phyloP scores from a whole-genome alignment of 2,113 vertebrate species.

The Mandrillus leucophaeus region DNA sequence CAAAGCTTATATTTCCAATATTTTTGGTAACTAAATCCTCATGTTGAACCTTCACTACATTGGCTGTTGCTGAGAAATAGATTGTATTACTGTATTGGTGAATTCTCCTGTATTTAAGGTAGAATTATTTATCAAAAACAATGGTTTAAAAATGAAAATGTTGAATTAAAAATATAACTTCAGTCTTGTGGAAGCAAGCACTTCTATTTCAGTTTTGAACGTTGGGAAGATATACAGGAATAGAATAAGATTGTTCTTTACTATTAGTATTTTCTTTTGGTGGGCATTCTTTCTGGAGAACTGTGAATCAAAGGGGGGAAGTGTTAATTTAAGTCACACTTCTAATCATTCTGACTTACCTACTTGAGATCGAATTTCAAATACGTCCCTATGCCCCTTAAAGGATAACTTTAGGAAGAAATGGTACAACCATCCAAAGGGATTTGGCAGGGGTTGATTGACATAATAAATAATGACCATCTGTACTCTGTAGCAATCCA shows the following conservation, averaged over 20 bases:
- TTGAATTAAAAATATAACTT: neutral
- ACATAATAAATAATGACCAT: constrained; percentile 42
- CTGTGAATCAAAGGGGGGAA: neutral
- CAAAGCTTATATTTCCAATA: neutral
- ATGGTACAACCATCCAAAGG: neutral
- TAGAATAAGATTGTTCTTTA: neutral
- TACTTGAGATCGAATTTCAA: neutral
- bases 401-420: constrained; percentile 8
- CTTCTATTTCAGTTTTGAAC: neutral
- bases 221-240: neutral
- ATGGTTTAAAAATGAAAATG: neutral
- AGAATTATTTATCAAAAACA: neutral
- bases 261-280: neutral
- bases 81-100: neutral
- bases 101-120: neutral
- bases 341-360: neutral
- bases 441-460: constrained; percentile 22
- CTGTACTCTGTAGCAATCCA: neutral
- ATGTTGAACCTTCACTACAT: neutral
- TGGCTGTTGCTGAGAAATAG: neutral
- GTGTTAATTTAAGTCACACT: neutral
- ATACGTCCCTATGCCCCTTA: neutral
- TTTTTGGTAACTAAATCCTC: constrained; percentile 15
- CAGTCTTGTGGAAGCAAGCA: neutral
- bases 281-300: neutral